Conservation (phyloP, 1,140 invertebrate species). For the Drosophila littoralis region DNA sequence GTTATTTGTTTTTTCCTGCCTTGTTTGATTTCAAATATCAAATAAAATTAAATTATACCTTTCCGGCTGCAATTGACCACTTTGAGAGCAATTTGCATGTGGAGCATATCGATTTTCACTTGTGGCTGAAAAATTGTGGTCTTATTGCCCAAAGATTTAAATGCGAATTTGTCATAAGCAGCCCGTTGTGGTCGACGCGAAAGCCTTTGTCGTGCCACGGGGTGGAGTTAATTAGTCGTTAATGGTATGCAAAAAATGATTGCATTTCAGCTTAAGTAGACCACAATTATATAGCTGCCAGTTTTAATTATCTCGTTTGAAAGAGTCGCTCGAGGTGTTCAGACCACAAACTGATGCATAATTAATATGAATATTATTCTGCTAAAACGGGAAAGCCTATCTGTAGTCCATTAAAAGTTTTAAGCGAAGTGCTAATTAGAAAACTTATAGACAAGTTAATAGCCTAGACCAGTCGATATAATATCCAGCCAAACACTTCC, state of each 20-base stretch:
- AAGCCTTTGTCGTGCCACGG: not conserved
- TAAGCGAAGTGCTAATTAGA: constrained; percentile 71
- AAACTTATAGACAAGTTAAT: constrained; percentile 69
- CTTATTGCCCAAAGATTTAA: constrained; percentile 1
- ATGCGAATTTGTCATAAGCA: constrained; percentile 9
- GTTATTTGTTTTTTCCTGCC: not conserved
- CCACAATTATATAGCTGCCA: constrained; percentile 49
- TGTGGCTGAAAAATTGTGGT: constrained; percentile 34
- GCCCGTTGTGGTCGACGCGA: constrained; percentile 4
- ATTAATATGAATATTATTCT: constrained; percentile 55
- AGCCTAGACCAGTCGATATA: constrained; percentile 25
- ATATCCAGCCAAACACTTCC: constrained; percentile 32
- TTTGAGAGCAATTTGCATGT: not conserved
- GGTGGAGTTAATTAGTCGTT: constrained; percentile 18
- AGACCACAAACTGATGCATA: constrained; percentile 52
- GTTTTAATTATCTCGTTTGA: constrained; percentile 58
- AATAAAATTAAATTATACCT: not conserved
- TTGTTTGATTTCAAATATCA: not conserved
- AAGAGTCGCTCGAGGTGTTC: constrained; percentile 15
- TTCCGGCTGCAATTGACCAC: constrained; percentile 8
- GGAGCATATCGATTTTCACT: constrained; percentile 25
- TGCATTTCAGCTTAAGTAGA: constrained; percentile 71
- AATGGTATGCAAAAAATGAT: constrained; percentile 52
- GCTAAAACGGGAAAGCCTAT: not conserved
- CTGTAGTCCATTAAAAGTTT: constrained; percentile 61